Percentiles rank a stretch among this genome's conserved stretches.
Evolutionary conservation across 1,140 invertebrate genomes (phyloP).

Genomic region (Drosophila sp.): DNA sequence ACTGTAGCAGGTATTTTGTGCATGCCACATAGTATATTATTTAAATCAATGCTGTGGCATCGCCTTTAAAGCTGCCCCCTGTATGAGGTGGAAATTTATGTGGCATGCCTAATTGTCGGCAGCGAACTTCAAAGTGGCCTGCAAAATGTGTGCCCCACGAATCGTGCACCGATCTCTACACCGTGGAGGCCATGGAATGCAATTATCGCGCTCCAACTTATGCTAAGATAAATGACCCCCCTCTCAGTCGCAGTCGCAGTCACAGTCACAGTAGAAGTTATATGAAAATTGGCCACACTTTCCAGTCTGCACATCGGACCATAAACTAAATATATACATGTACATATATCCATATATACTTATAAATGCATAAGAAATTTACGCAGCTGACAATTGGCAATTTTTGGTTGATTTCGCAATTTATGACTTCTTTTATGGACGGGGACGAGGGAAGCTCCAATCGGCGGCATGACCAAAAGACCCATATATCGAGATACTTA

Average conservation of each 20-base stretch:
- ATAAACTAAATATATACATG: conserved; percentile 5
- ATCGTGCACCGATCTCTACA: conserved; percentile 10
- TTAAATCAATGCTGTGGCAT: conserved; percentile 77
- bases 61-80: conserved; percentile 31
- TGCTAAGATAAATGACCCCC: conserved; percentile 75
- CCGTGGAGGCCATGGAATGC: conserved; percentile 57
- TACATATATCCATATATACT: not conserved
- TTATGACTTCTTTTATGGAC: conserved; percentile 41
- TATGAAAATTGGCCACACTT: conserved; percentile 73
- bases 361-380: too few species aligned
- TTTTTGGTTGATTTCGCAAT: conserved; percentile 74
- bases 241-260: conserved; percentile 28
- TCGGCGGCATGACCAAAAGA: conserved; percentile 65
- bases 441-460: conserved; percentile 2
- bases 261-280: conserved; percentile 21
- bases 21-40: conserved; percentile 65
- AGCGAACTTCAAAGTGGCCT: conserved; percentile 66
- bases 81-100: conserved; percentile 80
- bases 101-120: conserved; percentile 79
- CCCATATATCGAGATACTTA: not conserved
- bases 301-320: conserved; percentile 33
- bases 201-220: conserved; percentile 80
- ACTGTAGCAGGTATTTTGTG: conserved; percentile 22
- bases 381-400: conserved; percentile 54
- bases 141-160: conserved; percentile 7